Conservation (phyloP, 2,113 vertebrate genomes). For the Dermatemys mawii region DNA sequence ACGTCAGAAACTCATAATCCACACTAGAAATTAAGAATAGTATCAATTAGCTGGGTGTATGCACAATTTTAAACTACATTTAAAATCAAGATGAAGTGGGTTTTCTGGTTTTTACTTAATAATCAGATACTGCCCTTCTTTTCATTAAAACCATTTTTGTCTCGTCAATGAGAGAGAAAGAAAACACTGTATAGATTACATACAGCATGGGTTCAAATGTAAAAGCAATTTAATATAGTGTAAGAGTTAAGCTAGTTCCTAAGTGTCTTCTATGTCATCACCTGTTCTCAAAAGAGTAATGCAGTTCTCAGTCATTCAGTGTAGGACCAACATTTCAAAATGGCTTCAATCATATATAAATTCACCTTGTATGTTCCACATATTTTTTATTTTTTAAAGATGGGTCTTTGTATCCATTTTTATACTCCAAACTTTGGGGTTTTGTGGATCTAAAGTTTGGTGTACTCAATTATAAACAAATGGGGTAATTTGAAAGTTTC, state of each 20-base stretch:
- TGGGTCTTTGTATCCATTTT: not conserved
- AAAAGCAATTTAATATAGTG: not conserved
- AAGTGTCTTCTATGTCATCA: not conserved
- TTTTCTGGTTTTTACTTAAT: not conserved
- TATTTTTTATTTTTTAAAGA: not conserved
- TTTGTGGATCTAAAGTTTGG: too few relatives aligned
- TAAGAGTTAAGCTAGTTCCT: not conserved
- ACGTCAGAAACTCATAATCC: not conserved
- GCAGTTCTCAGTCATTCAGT: not conserved
- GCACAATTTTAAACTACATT: not conserved
- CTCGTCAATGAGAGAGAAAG: not conserved
- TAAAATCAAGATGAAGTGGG: not conserved
- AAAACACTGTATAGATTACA: not conserved
- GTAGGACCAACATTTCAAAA: not conserved
- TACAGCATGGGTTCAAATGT: not conserved
- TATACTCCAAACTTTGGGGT: not conserved
- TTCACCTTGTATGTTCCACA: not conserved
- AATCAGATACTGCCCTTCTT: not conserved
- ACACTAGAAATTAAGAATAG: not conserved
- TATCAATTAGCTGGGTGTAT: not conserved
- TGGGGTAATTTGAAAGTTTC: not conserved
- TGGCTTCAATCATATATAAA: not conserved
- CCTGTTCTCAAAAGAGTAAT: not conserved
- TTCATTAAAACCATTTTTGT: not conserved
- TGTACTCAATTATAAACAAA: not conserved